Percentiles rank a stretch among this genome's conserved stretches.
Conservation (phyloP, 2,888 invertebrate genomes). For the Linnaemya vulpina region DNA sequence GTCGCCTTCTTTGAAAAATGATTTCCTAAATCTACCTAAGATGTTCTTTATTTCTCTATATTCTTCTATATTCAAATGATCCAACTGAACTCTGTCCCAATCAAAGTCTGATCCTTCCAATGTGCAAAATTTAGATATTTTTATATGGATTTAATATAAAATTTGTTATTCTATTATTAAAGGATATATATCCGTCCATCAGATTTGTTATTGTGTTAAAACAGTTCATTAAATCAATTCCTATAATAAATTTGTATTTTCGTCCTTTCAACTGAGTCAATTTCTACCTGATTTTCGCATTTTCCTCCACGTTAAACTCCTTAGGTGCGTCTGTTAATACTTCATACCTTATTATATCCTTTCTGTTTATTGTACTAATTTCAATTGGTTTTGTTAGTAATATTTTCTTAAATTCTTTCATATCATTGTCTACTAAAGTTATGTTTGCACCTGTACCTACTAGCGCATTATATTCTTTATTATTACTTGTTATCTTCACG, state of each 20-base stretch:
- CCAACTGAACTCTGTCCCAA: no score
- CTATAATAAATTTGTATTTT: neutral
- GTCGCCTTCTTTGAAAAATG: no score
- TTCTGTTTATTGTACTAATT: constrained; percentile 10
- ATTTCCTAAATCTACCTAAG: no score
- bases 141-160: neutral
- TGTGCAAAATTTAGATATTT: neutral
- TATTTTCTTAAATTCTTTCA: neutral
- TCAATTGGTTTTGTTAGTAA: neutral
- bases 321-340: neutral
- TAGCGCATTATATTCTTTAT: no score
- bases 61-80: no score
- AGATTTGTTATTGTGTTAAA: neutral
- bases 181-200: neutral
- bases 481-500: no score
- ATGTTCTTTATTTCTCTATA: no score
- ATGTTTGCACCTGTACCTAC: constrained; percentile 40
- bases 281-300: no score
- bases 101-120: no score
- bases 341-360: constrained; percentile 7
- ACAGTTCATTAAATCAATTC: neutral
- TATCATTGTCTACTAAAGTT: constrained; percentile 16
- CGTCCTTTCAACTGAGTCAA: no score
- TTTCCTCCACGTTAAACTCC: no score
- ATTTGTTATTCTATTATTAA: neutral